These are phyloP conservation scores for Leptoteleia sp. DNA, from an alignment of 1,140 invertebrate species.

Conservation along the genomic window DNA sequence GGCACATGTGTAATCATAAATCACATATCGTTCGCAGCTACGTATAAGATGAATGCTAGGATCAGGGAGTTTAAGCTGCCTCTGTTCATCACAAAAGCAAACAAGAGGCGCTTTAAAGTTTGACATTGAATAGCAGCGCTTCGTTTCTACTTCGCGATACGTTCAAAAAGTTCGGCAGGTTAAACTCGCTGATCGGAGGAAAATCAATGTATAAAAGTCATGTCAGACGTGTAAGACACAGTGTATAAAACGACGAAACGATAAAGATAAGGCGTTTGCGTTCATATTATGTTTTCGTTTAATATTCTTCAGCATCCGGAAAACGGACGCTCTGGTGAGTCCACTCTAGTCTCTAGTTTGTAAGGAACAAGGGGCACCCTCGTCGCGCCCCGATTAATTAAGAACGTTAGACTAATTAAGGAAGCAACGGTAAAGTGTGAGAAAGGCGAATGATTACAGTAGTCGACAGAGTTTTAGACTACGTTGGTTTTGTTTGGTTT, in stretches of 20 bases:
- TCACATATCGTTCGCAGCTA: conserved; percentile 36
- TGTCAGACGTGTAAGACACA: conserved; percentile 15
- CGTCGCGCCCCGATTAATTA: conserved; percentile 38
- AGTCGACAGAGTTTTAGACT: conserved; percentile 56
- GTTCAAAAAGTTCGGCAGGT: no score
- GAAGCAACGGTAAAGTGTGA: conserved; percentile 24
- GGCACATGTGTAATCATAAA: conserved; percentile 40
- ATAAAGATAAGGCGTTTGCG: conserved; percentile 29
- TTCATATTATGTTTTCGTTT: conserved; percentile 41
- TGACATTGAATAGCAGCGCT: no score
- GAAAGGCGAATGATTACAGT: conserved; percentile 63
- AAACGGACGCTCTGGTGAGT: conserved; percentile 46
- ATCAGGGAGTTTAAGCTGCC: conserved; percentile 15
- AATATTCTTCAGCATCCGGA: conserved; percentile 34
- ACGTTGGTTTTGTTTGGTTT: conserved; percentile 45
- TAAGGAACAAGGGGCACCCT: conserved; percentile 48
- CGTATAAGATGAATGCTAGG: conserved; percentile 1
- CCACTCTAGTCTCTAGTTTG: conserved; percentile 57
- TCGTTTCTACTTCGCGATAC: no score
- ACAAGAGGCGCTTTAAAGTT: no score
- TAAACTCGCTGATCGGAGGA: conserved; percentile 17
- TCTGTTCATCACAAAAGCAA: no score
- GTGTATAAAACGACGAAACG: conserved; percentile 27
- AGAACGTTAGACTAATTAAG: conserved; percentile 49
- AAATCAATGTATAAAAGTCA: conserved; percentile 48